Evolutionary conservation across 1,140 invertebrate genomes (phyloP), one percentile per base, ranked within the genome.

Genomic region (Neodiprion pinetum): DNA sequence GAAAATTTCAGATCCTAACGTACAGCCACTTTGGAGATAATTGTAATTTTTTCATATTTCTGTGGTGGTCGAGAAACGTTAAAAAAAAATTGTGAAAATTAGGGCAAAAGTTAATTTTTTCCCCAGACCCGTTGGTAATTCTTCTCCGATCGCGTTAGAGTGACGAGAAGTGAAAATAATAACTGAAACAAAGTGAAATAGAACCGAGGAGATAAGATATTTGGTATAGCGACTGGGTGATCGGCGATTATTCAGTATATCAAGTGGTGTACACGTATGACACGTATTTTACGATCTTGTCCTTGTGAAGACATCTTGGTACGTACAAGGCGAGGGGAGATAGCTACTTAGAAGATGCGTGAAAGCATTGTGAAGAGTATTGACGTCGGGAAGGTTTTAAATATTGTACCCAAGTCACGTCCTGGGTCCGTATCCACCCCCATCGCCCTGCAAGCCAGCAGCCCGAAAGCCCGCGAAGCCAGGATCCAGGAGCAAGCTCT

Each of bases 361-460:
- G 53, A 61, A 61, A 61, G 53, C 53, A 17, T 61, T 9, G 53
- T 61, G 53, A 61, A 61, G 53, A 61, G 53, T 61, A 61, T 61
- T 61, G 53, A 61, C 53, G 53, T 61, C 53, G 53, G 53, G 53
- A 61, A 61, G 53, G 53, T 61, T 61, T 61, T 61, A 61, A 61
- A 61, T 61, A 61, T 61, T 61, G 53, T 9, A 61, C 53, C 53
- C 53, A 61, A 61, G 53, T 61, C 53, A 61, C 53, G 53, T 61
- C 53, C 9, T 61, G 53, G 53, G 53, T 61, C 53, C 53, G 53
- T 61, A 61, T 61, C 53, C 53, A 61, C 53, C 53, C 53, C 53
- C 53, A 17, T 61, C n/a, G 53, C 53, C 53, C 53, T 40, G 28
- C 28, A 61, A 61, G 53, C 53, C 28, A 14, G n/a, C 28, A 14